Evolutionary conservation across 37 sponge, comb jelly and placozoan species (phyloP).

Genomic region (Axinella damicornis): DNA sequence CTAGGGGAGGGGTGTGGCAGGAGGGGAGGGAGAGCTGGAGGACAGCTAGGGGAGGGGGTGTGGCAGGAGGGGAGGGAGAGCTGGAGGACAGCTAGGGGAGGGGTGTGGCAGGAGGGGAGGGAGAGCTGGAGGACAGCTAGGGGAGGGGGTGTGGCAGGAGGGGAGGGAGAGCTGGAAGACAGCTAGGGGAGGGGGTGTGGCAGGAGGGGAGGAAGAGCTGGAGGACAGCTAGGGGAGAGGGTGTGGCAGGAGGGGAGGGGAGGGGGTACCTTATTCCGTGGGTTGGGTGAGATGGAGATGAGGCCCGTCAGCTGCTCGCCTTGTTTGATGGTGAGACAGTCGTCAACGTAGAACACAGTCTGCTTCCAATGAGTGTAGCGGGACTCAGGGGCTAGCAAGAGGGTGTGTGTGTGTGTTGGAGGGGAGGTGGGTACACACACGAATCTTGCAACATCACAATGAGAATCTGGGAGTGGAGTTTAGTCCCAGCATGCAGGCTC

Average conservation of each 20-base stretch:
- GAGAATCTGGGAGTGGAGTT: too few species aligned
- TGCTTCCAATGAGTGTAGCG: constrained; percentile 99
- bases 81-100: too few species aligned
- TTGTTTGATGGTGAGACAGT: constrained; percentile 89
- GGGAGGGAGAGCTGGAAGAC: background rate
- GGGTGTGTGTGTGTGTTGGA: background rate
- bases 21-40: background rate
- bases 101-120: too few species aligned
- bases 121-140: too few species aligned
- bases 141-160: background rate
- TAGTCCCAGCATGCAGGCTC: too few species aligned
- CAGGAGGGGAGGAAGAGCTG: too few species aligned
- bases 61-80: background rate
- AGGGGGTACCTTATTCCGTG: constrained; percentile 74
- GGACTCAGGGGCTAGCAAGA: constrained; percentile 69
- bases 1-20: background rate
- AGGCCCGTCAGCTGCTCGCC: constrained; percentile 90
- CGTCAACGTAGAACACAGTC: constrained; percentile 97
- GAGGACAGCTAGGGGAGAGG: background rate
- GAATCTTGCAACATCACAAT: too few species aligned
- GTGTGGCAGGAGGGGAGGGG: background rate
- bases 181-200: too few species aligned
- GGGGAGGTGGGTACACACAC: constrained; percentile 6
- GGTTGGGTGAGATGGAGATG: constrained; percentile 77
- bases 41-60: too few species aligned